Evolutionary conservation across 2,888 invertebrate genomes (phyloP), one percentile per base, ranked within the genome.

Genomic region (Muscina levida): DNA sequence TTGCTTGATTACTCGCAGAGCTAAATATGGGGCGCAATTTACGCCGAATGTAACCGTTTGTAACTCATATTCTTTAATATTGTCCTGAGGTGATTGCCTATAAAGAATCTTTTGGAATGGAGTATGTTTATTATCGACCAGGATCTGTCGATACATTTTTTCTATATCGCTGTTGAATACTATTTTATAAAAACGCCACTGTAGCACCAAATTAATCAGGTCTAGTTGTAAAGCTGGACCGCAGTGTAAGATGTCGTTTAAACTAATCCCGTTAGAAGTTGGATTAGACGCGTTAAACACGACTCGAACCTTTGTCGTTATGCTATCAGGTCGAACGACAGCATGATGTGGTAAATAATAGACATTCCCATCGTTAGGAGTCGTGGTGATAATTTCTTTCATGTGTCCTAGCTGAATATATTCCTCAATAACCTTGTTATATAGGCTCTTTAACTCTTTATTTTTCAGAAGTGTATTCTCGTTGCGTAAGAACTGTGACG

Each of bases 1-100:
- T 17, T 75, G 68, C 6, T 57, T 39, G 8, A 84, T n/a, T 0
- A 57, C 71, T 1, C 82, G 15, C 15, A 82, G 82, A 0, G 82
- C 79, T 0, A 84, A 22, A 15, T 71, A 81, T 0, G 80, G 78
- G 1, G 81, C 31, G 8, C 31, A 31, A 31, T 31, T 31, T 3
- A 31, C 31, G 31, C 31, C 31, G 8, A 31, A 31, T 8, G 31
- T 31, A 5, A 31, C 31, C 3, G 31, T 31, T 31, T 31, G 3
- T 8, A 31, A 31, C 8, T 31, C 4, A 31, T 5, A 31, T 5
- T 31, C 31, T 31, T 31, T 8, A 8, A 31, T 8, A 5, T 31
- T 8, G 3, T 31, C 31, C 3, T 31, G 31, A 31, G 31, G 8
- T 5, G 31, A 31, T 31, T 8, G 31, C 3, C 3, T n/a, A 31